phyloP scores from a whole-genome alignment of 2,113 vertebrate species.

The Sakesphorus luctuosus region DNA sequence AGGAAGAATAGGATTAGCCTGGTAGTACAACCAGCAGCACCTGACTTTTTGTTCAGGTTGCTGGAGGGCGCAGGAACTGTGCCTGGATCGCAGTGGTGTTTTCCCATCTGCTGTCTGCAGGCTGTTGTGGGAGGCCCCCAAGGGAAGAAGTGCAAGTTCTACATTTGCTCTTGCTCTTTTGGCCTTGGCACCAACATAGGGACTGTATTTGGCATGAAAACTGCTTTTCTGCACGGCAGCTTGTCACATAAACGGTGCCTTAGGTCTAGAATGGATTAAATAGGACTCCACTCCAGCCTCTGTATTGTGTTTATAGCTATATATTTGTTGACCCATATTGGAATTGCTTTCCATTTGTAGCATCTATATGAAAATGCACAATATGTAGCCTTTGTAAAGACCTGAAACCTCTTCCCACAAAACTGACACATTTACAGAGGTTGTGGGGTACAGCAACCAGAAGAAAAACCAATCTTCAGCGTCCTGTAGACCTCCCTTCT shows the following conservation, averaged over 20 bases:
- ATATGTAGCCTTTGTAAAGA: background rate
- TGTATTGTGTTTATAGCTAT: background rate
- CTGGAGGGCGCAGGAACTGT: background rate
- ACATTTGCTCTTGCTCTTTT: constrained; percentile 15
- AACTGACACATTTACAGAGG: background rate
- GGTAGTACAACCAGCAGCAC: background rate
- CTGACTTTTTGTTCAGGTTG: background rate
- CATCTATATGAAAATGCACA: background rate
- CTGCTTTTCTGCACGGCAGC: background rate
- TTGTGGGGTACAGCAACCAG: rapidly evolving
- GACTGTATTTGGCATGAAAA: background rate
- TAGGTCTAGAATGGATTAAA: background rate
- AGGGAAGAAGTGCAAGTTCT: background rate
- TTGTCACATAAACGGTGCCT: background rate
- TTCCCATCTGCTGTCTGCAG: constrained; percentile 5
- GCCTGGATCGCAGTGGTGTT: rapidly evolving
- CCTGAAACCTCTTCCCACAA: background rate
- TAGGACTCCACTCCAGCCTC: background rate
- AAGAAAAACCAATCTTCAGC: rapidly evolving
- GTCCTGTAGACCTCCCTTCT: background rate
- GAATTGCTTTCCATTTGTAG: background rate
- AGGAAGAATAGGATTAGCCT: background rate
- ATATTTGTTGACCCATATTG: background rate
- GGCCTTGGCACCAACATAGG: background rate
- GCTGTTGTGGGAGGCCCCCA: background rate